Evolutionary conservation across 1,140 invertebrate genomes (phyloP).

Genomic region (Anastrepha ludens): DNA sequence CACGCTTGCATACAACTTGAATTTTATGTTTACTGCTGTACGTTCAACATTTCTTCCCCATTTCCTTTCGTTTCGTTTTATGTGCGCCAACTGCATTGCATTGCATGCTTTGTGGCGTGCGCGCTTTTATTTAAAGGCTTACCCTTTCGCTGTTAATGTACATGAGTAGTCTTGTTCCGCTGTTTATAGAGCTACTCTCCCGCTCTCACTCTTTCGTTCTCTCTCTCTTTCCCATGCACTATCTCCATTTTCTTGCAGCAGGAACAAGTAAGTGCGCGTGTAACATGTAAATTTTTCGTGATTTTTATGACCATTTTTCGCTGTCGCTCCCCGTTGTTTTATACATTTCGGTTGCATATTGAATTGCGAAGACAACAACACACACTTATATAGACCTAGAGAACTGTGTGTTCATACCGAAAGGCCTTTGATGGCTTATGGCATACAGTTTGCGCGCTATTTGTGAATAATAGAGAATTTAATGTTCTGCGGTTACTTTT

Average conservation of each 20-base stretch:
- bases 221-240: too few species aligned
- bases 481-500: too few species aligned
- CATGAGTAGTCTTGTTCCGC: neutral
- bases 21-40: slow-evolving; percentile 20
- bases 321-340: neutral
- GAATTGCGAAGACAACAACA: neutral
- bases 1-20: neutral
- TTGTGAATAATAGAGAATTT: too few species aligned
- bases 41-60: neutral
- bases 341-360: neutral
- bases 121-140: slow-evolving; percentile 38
- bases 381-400: neutral
- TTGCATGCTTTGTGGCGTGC: neutral
- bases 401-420: too few species aligned
- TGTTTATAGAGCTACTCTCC: neutral
- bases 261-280: neutral
- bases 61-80: neutral
- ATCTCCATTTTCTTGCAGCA: too few species aligned
- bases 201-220: neutral
- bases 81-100: slow-evolving; percentile 22
- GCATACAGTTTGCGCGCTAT: too few species aligned
- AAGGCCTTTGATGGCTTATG: too few species aligned
- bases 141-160: neutral
- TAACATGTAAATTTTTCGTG: slow-evolving; percentile 16
- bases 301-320: slow-evolving; percentile 9